Base-by-base conservation (phyloP, 2,888 invertebrate species). In the Drosophila dives region DNA sequence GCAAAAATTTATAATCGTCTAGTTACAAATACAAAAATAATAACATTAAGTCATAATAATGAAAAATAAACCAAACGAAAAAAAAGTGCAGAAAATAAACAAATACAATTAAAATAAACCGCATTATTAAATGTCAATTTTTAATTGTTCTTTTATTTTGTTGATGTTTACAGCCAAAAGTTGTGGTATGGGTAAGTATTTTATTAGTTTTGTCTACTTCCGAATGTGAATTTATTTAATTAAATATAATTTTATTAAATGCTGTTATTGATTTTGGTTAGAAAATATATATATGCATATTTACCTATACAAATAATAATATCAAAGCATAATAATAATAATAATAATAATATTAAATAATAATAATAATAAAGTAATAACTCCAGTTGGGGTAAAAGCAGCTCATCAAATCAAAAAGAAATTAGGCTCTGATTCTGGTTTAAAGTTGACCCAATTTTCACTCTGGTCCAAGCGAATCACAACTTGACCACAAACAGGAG, bases 1-100 rank as follows among this genome's bases (percentile, higher is more conserved):
- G 54, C 70, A 77, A 81, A 71, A 68, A 68, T 82, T 87, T 82
- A 89, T 89, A 89, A 87, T 85, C 80, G 85, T 84, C 85, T 86
- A 85, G 89, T 86, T 73, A 83, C 64, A 70, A 59, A 69, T 65
- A 63, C 23, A 48, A 62, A 63, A 54, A 42, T 42, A 66, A 48
- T 72, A 59, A 51, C 17, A 11, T 15, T 55, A 60, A 64, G 53
- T 56, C 32, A 53, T 62, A 58, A 58, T 48, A 61, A 70, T 40
- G 11, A 54, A 59, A 42, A 36, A 26, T 40, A 58, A 71, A 56
- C 11, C 11, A 56, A 70, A 38, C 10, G 34, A 61, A 64, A 64
- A 64, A 49, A 48, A 63, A 65, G 17, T 36, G 34, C 36, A 40
- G 54, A 53, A 66, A 55, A 49, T 63, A 67, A 71, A 56, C 51